phyloP scores from a whole-genome alignment of 2,888 invertebrate species.

The Scaptomyza parva region DNA sequence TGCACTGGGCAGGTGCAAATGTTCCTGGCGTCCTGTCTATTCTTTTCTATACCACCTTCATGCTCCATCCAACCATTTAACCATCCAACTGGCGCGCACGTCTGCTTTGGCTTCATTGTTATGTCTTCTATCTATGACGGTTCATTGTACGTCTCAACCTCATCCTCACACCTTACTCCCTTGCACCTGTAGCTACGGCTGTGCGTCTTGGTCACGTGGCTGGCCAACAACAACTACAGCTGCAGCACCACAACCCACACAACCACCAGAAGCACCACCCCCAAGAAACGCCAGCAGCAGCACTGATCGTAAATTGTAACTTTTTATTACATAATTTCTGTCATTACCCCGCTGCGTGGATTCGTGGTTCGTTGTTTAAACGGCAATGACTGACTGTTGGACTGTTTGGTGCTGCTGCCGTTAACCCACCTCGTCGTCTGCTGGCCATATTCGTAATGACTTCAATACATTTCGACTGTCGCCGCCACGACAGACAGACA shows the following conservation, averaged over 20 bases:
- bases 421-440: conserved; percentile 65
- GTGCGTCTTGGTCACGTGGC: conserved; percentile 66
- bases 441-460: conserved; percentile 76
- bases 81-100: conserved; percentile 64
- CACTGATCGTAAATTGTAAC: conserved; percentile 81
- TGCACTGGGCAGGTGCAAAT: conserved; percentile 74
- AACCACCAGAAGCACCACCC: no score
- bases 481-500: conserved; percentile 59
- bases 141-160: conserved; percentile 67
- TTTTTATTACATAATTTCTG: conserved; percentile 83
- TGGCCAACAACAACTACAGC: conserved; percentile 24
- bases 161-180: background rate
- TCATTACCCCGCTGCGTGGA: conserved; percentile 75
- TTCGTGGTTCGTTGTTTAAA: conserved; percentile 24
- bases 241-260: background rate
- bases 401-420: conserved; percentile 43
- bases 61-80: conserved; percentile 21
- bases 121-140: conserved; percentile 78
- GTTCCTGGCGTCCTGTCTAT: conserved; percentile 56
- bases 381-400: conserved; percentile 33
- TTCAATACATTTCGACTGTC: conserved; percentile 79
- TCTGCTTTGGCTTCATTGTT: conserved; percentile 78
- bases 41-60: conserved; percentile 3
- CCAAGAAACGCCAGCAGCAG: conserved; percentile 6
- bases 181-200: conserved; percentile 62